Base-by-base conservation (phyloP, 35 echinoderm and acorn worm genomes). In the Ptychodera flava region DNA sequence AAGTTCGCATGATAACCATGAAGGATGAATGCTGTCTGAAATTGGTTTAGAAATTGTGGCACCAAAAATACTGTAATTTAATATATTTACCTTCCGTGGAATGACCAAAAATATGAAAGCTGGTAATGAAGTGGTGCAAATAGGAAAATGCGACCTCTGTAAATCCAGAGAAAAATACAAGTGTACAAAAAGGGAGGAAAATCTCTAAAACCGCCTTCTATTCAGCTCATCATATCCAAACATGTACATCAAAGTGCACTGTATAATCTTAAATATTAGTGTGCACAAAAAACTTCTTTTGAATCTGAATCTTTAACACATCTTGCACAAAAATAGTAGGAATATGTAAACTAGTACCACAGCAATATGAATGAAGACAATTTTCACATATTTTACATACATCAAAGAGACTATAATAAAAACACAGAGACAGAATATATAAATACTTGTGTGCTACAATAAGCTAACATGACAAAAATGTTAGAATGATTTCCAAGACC, bases 61-160 rank as follows among this genome's bases (percentile, higher is more conserved):
- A 64, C 45, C 45, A 64, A 64, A 64, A 64, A 64, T 64, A 64
- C 45, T 64, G 45, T 64, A 64, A 64, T 64, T 64, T 64, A 64
- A 64, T 64, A n/a, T n/a, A 64, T 64, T 64, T 64, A 64, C 45
- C 45, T 64, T 64, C 22, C 22, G 45, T 64, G 45, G 45, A 64
- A 64, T 64, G 45, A 64, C 45, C 45, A 64, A 64, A 64, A 64
- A 64, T 64, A 64, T 64, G 45, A 64, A 64, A 64, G 45, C 45
- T 64, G 22, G 22, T 64, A 64, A 64, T 64, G 45, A 64, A 64
- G 45, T 12, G 45, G 45, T 64, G 45, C 45, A 64, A 6, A 64
- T 64, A 64, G 45, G 45, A 64, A n/a, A 64, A 64, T 64, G 22
- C 45, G 22, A 64, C 22, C 45, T 64, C 45, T n/a, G n/a, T 12